Evolutionary conservation across 2,888 invertebrate species (phyloP).

Genomic region (Drosophila percnosoma): DNA sequence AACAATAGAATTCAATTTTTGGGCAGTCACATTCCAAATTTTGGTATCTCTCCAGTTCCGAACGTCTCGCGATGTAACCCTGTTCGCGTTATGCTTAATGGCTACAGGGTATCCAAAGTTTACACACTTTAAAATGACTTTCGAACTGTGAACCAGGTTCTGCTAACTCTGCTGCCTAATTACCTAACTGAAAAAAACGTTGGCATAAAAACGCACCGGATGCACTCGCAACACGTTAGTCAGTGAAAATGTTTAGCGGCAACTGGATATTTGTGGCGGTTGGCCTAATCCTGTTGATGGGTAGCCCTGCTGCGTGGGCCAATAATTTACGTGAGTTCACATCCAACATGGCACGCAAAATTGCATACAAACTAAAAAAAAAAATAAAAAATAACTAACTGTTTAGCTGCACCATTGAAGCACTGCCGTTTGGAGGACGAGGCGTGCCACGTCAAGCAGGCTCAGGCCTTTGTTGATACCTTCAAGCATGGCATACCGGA

Average conservation of each 20-base stretch:
- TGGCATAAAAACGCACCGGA: constrained; percentile 36
- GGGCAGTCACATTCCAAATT: not conserved
- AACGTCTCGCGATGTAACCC: not conserved
- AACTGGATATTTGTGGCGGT: not conserved
- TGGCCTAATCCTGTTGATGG: not conserved
- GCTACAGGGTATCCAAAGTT: not conserved
- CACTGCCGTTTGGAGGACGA: constrained; percentile 66
- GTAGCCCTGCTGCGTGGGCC: not conserved
- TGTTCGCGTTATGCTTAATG: too few relatives aligned
- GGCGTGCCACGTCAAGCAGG: constrained; percentile 54
- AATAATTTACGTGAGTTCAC: constrained; percentile 17
- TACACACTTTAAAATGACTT: not conserved
- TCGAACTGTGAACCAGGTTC: constrained; percentile 11
- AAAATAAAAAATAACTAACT: not conserved
- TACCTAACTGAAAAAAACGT: not conserved
- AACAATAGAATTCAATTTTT: not conserved
- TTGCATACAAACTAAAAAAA: not conserved
- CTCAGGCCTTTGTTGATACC: constrained; percentile 32
- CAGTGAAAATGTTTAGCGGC: constrained; percentile 22
- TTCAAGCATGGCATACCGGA: constrained; percentile 58
- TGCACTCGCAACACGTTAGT: constrained; percentile 30
- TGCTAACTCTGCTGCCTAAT: not conserved
- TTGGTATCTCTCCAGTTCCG: not conserved
- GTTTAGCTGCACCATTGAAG: constrained; percentile 55
- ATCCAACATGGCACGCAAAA: not conserved